phyloP scores from a whole-genome alignment of 2,113 vertebrate species.

The Oenanthe oenanthe region DNA sequence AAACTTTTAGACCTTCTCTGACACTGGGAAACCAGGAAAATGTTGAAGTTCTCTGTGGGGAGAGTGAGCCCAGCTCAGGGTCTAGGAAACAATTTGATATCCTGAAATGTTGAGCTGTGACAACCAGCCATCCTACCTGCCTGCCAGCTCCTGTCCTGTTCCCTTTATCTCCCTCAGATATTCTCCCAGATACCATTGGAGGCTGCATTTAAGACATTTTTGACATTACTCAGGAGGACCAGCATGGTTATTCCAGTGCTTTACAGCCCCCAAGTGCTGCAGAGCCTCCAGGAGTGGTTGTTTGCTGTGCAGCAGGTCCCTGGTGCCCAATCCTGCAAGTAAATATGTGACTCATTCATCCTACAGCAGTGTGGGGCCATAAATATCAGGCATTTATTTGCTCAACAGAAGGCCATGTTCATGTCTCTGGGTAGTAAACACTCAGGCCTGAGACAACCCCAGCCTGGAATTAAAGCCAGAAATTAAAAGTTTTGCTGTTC shows the following conservation, averaged over 20 bases:
- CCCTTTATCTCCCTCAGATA: not conserved
- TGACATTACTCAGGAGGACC: conserved; percentile 16
- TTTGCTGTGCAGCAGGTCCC: conserved; percentile 13
- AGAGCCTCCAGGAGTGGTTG: not conserved
- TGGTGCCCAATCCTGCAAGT: conserved; percentile 30
- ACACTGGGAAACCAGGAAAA: fast-evolving
- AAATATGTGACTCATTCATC: conserved; percentile 68
- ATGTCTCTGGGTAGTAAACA: conserved; percentile 34
- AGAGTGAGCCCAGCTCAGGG: not conserved
- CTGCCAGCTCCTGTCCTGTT: not conserved
- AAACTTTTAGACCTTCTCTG: not conserved
- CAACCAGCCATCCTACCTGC: not conserved
- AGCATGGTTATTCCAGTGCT: conserved; percentile 16
- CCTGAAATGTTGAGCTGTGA: not conserved
- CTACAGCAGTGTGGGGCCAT: conserved; percentile 19
- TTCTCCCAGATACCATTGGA: not conserved
- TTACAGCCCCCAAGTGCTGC: not conserved
- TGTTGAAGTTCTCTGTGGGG: not conserved
- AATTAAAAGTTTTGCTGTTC: not conserved
- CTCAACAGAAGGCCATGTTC: not conserved
- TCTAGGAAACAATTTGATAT: not conserved
- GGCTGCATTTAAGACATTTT: conserved; percentile 21
- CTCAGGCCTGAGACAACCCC: not conserved
- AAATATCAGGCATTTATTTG: conserved; percentile 36
- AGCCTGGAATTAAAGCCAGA: not conserved